Evolutionary conservation across 1,140 invertebrate genomes (phyloP), one percentile per base, ranked within the genome.

Genomic region (Drosophila micromelanica): DNA sequence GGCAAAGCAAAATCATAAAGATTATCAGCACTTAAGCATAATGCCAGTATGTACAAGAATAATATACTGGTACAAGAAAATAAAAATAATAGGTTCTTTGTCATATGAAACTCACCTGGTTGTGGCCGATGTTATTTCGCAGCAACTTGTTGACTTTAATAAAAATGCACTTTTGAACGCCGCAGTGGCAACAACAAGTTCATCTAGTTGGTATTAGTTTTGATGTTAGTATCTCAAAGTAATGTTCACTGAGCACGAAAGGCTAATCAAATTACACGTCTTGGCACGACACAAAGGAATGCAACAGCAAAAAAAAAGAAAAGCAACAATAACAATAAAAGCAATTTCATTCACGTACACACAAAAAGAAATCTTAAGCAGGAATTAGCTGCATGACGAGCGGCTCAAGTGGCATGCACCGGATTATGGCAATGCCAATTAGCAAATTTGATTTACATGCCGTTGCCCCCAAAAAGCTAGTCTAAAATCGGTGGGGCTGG

Each of bases 111-210:
- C 82, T 87, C 57, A 87, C 82, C 82, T 89, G 78, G 49, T 82
- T 59, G 51, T 65, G 35, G 67, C 65, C 64, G 63, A 67, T 62
- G 70, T 76, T 72, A 76, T 69, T 59, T 43, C 43, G 79, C 84
- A 61, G 76, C 82, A 87, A 89, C 82, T 87, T 87, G 82, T 87
- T 87, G 82, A 87, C 82, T 87, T 87, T 87, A 87, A 87, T 87
- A 67, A 89, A 81, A 87, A 70, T 79, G 72, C 77, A 86, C 81
- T 81, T 45, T 70, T 37, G 23, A 17, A 51, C 20, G 67, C 43
- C 51, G 49, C 60, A 76, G 43, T 45, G 75, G 55, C 72, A 86
- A 86, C 69, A 87, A 73, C 61, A 37, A 43, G 69, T 67, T 59
- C 40, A 46, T 35, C 35, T 49, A 71, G 43, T 85, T 86, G 75